Conservation (phyloP, 2,113 vertebrate genomes). For the Psammodynastes pulverulentus region DNA sequence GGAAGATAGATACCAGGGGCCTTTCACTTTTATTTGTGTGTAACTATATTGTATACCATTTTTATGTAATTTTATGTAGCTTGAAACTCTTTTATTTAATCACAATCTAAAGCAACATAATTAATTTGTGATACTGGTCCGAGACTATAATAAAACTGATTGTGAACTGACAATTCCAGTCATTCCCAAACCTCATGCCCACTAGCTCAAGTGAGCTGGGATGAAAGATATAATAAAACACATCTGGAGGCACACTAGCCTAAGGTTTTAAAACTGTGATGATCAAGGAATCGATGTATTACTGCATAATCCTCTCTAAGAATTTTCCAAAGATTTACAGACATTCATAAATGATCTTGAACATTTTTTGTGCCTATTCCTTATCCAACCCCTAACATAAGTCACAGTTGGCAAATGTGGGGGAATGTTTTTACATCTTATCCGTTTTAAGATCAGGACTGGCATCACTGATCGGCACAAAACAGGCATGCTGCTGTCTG, state of each 20-base stretch:
- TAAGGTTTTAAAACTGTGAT: neutral
- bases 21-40: neutral
- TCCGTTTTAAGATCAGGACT: neutral
- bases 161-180: neutral
- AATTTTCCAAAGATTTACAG: neutral
- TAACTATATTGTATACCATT: neutral
- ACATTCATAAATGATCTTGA: neutral
- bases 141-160: neutral
- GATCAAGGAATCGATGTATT: neutral
- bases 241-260: neutral
- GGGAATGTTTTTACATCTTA: neutral
- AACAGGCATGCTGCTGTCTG: neutral
- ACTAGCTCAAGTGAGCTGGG: neutral
- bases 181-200: neutral
- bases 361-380: neutral
- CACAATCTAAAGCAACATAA: neutral
- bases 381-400: neutral
- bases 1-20: neutral
- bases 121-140: neutral
- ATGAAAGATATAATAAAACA: neutral
- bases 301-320: neutral
- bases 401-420: neutral
- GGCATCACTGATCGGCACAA: neutral
- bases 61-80: neutral
- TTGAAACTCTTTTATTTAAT: neutral